Base-by-base conservation (phyloP, 2,888 invertebrate species). In the Dryococelus australis region DNA sequence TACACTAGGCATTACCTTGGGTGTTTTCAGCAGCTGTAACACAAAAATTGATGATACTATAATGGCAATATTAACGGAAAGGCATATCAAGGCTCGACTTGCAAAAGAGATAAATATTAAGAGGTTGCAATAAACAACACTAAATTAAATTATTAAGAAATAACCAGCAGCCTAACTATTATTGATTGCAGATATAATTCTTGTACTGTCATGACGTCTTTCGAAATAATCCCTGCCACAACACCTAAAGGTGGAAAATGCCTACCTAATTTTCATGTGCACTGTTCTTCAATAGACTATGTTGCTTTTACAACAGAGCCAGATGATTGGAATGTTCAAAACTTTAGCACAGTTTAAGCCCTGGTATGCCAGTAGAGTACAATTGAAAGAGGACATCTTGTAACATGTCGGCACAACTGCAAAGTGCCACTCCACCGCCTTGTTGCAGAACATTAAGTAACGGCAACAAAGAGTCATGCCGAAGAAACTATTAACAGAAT, bases 401-500 rank as follows among this genome's bases (percentile, higher is more conserved):
- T 3, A n/a, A 20, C 65, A n/a, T 8, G 65, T n/a, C 65, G n/a
- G 65, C 65, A 65, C 65, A 20, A 65, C 65, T n/a, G 65, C n/a
- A n/a, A n/a, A 10, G 0, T 65, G 65, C 65, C n/a, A 20, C 24
- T 8, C 65, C n/a, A n/a, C 16, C 8, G n/a, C 10, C n/a, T 65
- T 20, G 65, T 65, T 47, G n/a, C 65, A 65, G n/a, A 24, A 65
- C 8, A 65, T 65, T 65, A 65, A 65, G 8, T 24, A 65, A n/a
- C 8, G 51, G 4, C 3, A n/a, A 65, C n/a, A n/a, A 13, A 12
- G 65, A 65, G 65, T 65, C n/a, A 65, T 65, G 65, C 65, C n/a
- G 65, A n/a, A 65, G 24, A 65, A 65, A 65, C 65, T 65, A 65
- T 65, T 87, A 88, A 88, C 85, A 87, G 86, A 88, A 88, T 88